Percentiles rank a stretch among this genome's conserved stretches.
These are phyloP conservation scores for Drosophila austrosaltans DNA, from an alignment of 2,888 invertebrate species.

Conservation along the genomic window DNA sequence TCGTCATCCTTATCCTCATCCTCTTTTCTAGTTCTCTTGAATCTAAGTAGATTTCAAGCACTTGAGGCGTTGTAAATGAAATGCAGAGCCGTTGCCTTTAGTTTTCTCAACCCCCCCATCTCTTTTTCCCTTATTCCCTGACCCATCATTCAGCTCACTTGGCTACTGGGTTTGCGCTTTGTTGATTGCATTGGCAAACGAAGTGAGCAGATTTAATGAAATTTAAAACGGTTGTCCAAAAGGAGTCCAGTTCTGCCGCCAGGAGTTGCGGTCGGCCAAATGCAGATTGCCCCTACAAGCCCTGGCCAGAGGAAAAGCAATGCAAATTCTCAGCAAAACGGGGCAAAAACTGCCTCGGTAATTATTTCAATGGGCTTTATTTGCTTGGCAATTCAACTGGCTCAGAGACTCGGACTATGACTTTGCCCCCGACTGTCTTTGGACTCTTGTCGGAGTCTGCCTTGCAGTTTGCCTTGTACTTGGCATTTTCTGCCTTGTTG, in stretches of 20 bases:
- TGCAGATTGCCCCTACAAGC: constrained; percentile 35
- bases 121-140: constrained; percentile 4
- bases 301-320: constrained; percentile 25
- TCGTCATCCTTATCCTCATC: not conserved
- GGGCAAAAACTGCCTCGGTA: constrained; percentile 41
- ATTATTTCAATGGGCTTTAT: constrained; percentile 69
- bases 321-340: constrained; percentile 55
- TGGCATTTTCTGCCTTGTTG: constrained; percentile 55
- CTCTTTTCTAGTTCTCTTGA: constrained; percentile 12
- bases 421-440: constrained; percentile 17
- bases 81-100: constrained; percentile 47
- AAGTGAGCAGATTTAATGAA: constrained; percentile 78
- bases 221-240: constrained; percentile 67
- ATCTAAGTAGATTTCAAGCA: constrained; percentile 68
- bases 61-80: constrained; percentile 73
- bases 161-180: constrained; percentile 49
- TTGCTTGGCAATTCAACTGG: constrained; percentile 58
- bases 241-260: constrained; percentile 6
- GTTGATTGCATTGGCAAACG: constrained; percentile 78
- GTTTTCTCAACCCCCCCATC: no score
- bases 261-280: constrained; percentile 36
- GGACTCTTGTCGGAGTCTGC: not conserved
- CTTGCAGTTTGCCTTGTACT: constrained; percentile 8
- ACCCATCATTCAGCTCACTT: not conserved
- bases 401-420: constrained; percentile 23